Percentiles rank a stretch among this genome's conserved stretches.
These are phyloP conservation scores for Oceanites oceanicus DNA, from an alignment of 2,113 vertebrate species.

Conservation along the genomic window DNA sequence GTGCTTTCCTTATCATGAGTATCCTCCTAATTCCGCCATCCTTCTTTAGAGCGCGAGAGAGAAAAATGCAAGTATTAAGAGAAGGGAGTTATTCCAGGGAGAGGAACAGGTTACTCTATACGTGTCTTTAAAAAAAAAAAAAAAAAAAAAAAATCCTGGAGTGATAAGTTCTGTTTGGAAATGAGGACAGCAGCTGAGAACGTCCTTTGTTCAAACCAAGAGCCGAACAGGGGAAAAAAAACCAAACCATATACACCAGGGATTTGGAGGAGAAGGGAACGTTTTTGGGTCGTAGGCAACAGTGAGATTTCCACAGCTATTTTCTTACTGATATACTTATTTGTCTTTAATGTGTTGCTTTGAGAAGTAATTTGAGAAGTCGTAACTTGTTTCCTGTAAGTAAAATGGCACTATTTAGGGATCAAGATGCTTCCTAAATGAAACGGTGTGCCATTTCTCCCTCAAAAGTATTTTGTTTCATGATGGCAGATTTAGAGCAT, in stretches of 20 bases:
- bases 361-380: background rate
- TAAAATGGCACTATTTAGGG: background rate
- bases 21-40: background rate
- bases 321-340: background rate
- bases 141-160: background rate
- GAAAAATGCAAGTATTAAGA: background rate
- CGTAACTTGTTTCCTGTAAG: background rate
- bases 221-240: background rate
- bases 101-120: background rate
- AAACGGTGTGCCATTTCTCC: background rate
- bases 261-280: background rate
- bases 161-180: background rate
- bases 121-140: background rate
- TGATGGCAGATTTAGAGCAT: background rate
- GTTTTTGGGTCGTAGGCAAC: background rate
- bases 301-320: background rate
- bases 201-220: background rate
- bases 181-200: background rate
- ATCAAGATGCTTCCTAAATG: background rate
- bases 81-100: background rate
- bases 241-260: background rate
- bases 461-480: background rate
- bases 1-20: background rate
- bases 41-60: background rate
- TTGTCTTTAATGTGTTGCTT: background rate